These are phyloP conservation scores for Orthonyx spaldingii DNA, from an alignment of 2,113 vertebrate species.

Conservation along the genomic window DNA sequence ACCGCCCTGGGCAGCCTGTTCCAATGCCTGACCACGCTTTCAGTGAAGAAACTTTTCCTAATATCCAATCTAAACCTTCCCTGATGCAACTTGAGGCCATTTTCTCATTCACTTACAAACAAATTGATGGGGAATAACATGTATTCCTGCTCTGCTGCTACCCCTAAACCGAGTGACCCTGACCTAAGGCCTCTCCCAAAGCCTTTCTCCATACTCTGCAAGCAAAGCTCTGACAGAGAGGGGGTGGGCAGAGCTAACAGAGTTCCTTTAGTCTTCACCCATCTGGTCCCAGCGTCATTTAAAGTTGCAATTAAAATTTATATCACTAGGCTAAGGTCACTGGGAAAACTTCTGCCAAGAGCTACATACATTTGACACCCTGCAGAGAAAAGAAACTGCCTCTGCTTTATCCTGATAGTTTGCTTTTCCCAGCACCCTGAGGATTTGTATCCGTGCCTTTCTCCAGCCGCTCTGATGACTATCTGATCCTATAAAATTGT, in stretches of 20 bases:
- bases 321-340: slow-evolving; percentile 22
- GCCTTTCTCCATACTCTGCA: not conserved
- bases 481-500: not conserved
- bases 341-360: slow-evolving; percentile 21
- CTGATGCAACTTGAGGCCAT: not conserved
- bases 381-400: slow-evolving; percentile 15
- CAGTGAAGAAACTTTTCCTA: not conserved
- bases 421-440: not conserved
- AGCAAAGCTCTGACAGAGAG: not conserved
- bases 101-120: not conserved
- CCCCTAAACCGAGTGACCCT: not conserved
- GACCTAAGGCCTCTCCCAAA: not conserved
- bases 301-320: slow-evolving; percentile 34
- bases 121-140: not conserved
- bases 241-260: not conserved
- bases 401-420: not conserved
- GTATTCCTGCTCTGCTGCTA: not conserved
- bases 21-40: not conserved
- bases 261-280: not conserved
- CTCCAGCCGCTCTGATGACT: not conserved
- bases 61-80: not conserved
- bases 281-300: not conserved
- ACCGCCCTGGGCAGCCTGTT: not conserved
- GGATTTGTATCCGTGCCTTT: not conserved
- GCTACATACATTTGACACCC: not conserved